Conservation (phyloP, 2,888 invertebrate species). For the Rhopalosiphum nymphaeae region DNA sequence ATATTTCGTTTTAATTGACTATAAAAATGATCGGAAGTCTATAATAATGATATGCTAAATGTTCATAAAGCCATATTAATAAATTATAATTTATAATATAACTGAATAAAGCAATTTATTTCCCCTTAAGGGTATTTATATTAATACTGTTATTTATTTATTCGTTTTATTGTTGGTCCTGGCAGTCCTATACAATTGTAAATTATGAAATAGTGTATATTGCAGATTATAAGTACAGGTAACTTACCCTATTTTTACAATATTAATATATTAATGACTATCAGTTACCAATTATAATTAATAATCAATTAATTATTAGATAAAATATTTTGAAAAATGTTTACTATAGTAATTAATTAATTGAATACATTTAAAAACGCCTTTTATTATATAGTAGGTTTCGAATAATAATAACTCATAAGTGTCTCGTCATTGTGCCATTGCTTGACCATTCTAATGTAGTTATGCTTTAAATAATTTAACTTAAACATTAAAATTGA, state of each 20-base stretch:
- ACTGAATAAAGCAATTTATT: not conserved
- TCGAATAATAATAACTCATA: not conserved
- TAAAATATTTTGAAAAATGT: not conserved
- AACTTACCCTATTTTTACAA: not conserved
- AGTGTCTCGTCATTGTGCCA: not conserved
- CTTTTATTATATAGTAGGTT: not conserved
- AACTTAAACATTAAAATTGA: not conserved
- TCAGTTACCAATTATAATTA: not conserved
- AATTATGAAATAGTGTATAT: not conserved
- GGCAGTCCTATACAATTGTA: too few species aligned
- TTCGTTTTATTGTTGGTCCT: not conserved
- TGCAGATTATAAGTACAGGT: not conserved
- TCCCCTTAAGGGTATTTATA: not conserved
- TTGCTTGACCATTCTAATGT: not conserved
- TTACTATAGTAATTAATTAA: not conserved
- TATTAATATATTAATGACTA: not conserved
- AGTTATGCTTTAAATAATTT: not conserved
- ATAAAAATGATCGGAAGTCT: not conserved
- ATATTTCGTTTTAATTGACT: not conserved
- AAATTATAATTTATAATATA: not conserved
- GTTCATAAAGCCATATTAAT: not conserved
- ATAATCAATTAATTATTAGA: not conserved
- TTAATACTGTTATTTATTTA: not conserved
- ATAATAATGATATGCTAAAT: not conserved
- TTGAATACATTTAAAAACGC: not conserved